A percentile compares a stretch with the other conserved stretches of the same genome.
Conservation (phyloP, 1,140 invertebrate genomes). For the Scylla paramamosain region DNA sequence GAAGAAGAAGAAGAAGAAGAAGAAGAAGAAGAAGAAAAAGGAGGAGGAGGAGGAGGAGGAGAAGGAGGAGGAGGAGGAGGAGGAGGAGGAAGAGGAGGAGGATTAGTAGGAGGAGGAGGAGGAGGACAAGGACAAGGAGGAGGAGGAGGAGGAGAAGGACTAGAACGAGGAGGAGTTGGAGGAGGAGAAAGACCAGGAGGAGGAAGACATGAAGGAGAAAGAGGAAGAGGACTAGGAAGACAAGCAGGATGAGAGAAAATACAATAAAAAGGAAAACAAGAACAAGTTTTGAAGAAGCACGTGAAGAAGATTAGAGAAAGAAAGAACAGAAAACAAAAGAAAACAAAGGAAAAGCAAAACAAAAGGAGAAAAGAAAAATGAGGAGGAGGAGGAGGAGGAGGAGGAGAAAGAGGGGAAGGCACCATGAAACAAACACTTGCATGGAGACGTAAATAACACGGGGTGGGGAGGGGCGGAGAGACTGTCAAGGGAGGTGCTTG, state of each 20-base stretch:
- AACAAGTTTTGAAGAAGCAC: not conserved
- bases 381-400: too few relatives aligned
- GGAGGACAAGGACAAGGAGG: not conserved
- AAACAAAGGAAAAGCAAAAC: too few relatives aligned
- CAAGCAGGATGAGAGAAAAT: not conserved
- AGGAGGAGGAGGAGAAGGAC: not conserved
- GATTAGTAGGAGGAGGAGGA: not conserved
- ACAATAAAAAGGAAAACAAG: not conserved
- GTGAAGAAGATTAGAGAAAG: not conserved
- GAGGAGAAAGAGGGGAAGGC: too few relatives aligned
- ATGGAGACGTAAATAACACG: too few relatives aligned
- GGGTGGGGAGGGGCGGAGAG: too few relatives aligned
- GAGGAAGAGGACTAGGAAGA: not conserved
- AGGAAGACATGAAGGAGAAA: not conserved
- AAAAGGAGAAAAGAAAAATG: too few relatives aligned
- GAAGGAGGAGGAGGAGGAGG: not conserved
- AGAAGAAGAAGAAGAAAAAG: not conserved
- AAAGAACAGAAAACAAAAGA: not conserved
- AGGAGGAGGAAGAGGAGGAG: not conserved
- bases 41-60: not conserved
- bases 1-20: too few relatives aligned
- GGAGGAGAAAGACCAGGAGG: not conserved
- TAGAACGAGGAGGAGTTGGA: not conserved
- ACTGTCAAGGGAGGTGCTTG: too few relatives aligned
- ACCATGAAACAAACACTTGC: too few relatives aligned